Conservation (phyloP, 2,113 vertebrate species). For the Scalopus aquaticus region DNA sequence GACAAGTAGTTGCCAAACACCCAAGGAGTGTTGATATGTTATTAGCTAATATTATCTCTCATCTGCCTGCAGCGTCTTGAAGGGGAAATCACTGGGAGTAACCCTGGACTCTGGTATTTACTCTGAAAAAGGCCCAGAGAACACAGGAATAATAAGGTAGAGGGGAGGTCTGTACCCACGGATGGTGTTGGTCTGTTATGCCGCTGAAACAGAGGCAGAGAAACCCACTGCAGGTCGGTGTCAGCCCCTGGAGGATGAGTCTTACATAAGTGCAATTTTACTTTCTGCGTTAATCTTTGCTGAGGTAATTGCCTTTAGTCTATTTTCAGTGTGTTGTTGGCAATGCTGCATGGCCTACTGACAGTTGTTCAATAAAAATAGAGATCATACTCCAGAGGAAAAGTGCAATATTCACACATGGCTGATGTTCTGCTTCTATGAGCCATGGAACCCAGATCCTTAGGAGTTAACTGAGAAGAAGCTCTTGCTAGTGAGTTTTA, state of each 20-base stretch:
- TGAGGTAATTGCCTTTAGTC: slow-evolving; percentile 69
- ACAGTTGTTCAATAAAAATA: slow-evolving; percentile 73
- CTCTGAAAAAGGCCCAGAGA: neutral
- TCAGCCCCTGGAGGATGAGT: neutral
- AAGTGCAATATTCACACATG: neutral
- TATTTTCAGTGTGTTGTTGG: slow-evolving; percentile 70
- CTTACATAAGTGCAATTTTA: slow-evolving; percentile 69
- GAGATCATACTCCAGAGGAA: slow-evolving; percentile 54
- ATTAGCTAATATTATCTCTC: slow-evolving; percentile 64
- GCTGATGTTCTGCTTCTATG: neutral
- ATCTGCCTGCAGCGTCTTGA: slow-evolving; percentile 2
- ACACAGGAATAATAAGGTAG: neutral
- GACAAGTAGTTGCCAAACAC: slow-evolving; percentile 55
- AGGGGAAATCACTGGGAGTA: neutral
- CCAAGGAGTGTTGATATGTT: slow-evolving; percentile 15
- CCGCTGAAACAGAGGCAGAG: neutral
- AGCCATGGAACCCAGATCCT: neutral
- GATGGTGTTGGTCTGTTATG: neutral
- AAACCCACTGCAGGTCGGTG: neutral
- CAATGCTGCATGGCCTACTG: slow-evolving; percentile 61
- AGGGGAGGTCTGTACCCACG: neutral
- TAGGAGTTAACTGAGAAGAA: neutral
- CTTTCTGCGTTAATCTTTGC: slow-evolving; percentile 61
- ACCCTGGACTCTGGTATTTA: neutral
- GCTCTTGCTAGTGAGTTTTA: neutral